Base-by-base conservation (phyloP, 92 coral and sea anemone genomes). In the Diadumene lineata region DNA sequence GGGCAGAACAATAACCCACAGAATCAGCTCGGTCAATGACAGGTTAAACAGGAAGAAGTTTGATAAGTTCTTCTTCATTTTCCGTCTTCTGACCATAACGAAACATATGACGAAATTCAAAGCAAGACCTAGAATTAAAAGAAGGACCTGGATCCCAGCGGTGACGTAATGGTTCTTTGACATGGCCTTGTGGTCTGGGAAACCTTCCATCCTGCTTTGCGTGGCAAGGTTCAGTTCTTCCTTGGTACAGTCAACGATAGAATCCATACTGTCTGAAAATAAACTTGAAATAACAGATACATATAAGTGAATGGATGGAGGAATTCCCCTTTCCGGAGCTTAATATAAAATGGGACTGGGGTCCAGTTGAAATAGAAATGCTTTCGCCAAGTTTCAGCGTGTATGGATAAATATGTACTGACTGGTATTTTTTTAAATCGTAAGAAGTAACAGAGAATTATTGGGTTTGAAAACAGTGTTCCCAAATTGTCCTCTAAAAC, bases 21-120 rank as follows among this genome's bases (percentile, higher is more conserved):
- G 60, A 1, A 78, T 9, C 31, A 78, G 75, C 48, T 78, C 82
- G 13, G 82, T 78, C 28, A 68, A 29, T 9, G 82, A 78, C n/a
- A 78, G 24, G 32, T 78, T 69, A 27, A 78, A 78, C 44, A 78
- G 43, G 30, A 55, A 78, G 70, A 78, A 78, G 23, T 78, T 78
- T 11, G 82, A 56, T 26, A 66, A 57, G 27, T 34, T 78, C 16
- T 68, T 67, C 26, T 68, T 67, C 34, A 78, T 64, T 58, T 56
- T 68, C 2, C 69, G 13, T 57, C 82, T 32, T 51, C 69, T 32
- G 0, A 78, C 16, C 82, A 78, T 78, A 68, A 78, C 82, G 48
- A 26, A 68, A 27, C 82, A 78, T 32, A 78, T 78, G 34, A 68
- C 57, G 2, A 55, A 53, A 60, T 78, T 78, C 11, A 78, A 44